phyloP scores from a whole-genome alignment of 2,888 invertebrate species.

The Ochropacha duplaris region DNA sequence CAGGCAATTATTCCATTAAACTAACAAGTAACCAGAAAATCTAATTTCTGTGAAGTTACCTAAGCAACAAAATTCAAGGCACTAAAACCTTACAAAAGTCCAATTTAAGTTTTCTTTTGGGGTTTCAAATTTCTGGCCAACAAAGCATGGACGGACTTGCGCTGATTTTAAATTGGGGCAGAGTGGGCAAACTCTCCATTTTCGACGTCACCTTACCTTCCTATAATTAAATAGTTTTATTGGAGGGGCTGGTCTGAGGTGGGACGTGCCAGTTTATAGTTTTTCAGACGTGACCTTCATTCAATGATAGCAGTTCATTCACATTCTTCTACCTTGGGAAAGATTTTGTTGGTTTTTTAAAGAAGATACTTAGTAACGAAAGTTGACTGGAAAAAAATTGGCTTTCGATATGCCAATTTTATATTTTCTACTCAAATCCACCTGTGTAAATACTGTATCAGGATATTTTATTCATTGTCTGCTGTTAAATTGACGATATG shows the following conservation, averaged over 20 bases:
- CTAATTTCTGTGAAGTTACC: constrained; percentile 44
- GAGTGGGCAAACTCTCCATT: constrained; percentile 10
- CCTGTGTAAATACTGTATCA: too few relatives aligned
- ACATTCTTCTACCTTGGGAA: too few relatives aligned
- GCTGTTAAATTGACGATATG: neutral
- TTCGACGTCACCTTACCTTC: constrained; percentile 13
- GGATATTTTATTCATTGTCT: too few relatives aligned
- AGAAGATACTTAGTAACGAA: too few relatives aligned
- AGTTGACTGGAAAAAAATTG: too few relatives aligned
- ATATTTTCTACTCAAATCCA: too few relatives aligned
- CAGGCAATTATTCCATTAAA: constrained; percentile 43
- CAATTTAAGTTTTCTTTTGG: constrained; percentile 61
- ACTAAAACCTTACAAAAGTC: constrained; percentile 49
- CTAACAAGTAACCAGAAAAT: constrained; percentile 41
- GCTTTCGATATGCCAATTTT: too few relatives aligned
- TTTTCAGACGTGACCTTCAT: neutral
- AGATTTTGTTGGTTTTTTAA: too few relatives aligned
- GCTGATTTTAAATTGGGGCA: constrained; percentile 21
- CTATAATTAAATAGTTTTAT: constrained; percentile 20
- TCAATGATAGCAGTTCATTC: neutral
- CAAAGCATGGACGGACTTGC: constrained; percentile 31
- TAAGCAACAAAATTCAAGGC: constrained; percentile 37
- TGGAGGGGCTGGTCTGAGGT: neutral
- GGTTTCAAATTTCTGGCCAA: constrained; percentile 46
- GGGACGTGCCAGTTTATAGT: neutral